A percentile compares a stretch with the other conserved stretches of the same genome.
Evolutionary conservation across 2,888 invertebrate species (phyloP).

Genomic region (Onthophagus sagittarius): DNA sequence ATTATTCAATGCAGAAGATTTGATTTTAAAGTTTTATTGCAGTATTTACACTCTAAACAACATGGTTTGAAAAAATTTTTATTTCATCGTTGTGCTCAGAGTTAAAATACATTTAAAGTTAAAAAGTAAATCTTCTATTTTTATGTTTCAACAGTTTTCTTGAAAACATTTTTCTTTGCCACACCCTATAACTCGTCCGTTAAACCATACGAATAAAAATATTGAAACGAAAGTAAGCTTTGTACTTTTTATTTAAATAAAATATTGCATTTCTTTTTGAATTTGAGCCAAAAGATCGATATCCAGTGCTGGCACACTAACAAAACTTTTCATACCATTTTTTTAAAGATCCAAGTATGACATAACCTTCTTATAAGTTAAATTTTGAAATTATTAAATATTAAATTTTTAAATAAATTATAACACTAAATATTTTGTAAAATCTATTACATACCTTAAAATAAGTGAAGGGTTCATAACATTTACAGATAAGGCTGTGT

Average conservation of each 20-base stretch:
- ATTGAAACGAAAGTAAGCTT: too few relatives aligned
- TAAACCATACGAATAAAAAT: too few relatives aligned
- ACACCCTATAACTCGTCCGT: too few relatives aligned
- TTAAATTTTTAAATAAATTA: neutral
- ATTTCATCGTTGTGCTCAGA: too few relatives aligned
- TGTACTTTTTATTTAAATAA: neutral
- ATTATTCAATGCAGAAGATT: too few relatives aligned
- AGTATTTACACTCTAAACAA: too few relatives aligned
- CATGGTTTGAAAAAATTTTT: too few relatives aligned
- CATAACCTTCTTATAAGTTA: neutral
- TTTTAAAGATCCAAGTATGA: neutral
- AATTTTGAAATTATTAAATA: conserved; percentile 8
- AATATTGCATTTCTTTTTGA: neutral
- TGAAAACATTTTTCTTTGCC: too few relatives aligned
- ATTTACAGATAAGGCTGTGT: conserved; percentile 74
- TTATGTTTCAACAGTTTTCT: too few relatives aligned
- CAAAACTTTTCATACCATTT: neutral
- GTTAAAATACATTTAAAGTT: too few relatives aligned
- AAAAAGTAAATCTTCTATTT: too few relatives aligned
- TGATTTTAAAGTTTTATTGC: too few relatives aligned
- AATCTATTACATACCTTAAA: conserved; percentile 54
- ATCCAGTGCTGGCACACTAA: neutral
- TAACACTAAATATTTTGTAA: neutral
- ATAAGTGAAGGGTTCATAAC: conserved; percentile 80
- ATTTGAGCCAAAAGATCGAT: neutral